A percentile compares a stretch with the other conserved stretches of the same genome.
phyloP scores from a whole-genome alignment of 2,797 vertebrate species.

The Rhincodon typus region DNA sequence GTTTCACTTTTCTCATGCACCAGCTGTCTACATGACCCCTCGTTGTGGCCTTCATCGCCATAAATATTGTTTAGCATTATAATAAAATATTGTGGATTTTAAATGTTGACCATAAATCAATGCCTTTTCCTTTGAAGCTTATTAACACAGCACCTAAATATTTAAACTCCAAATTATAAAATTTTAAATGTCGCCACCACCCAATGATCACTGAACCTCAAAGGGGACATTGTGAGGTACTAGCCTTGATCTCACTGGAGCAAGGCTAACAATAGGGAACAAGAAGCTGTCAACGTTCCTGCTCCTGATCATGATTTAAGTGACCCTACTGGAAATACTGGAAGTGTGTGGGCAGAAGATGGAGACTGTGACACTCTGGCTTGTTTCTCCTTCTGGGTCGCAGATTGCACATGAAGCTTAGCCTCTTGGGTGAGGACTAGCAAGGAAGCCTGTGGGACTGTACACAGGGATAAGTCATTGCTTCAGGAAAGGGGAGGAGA shows the following conservation, averaged over 20 bases:
- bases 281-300: background rate
- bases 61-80: background rate
- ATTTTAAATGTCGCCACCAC: background rate
- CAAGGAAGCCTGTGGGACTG: background rate
- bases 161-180: background rate
- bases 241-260: background rate
- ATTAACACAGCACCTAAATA: background rate
- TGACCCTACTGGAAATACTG: background rate
- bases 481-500: constrained; percentile 25
- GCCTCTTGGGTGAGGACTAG: background rate
- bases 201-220: background rate
- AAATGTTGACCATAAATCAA: background rate
- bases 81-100: background rate
- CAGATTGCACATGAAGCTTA: background rate
- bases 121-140: background rate
- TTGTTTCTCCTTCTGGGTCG: background rate
- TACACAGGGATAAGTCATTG: background rate
- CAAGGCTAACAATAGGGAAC: background rate
- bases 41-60: background rate
- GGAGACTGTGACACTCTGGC: background rate
- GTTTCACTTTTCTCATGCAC: background rate
- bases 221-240: background rate
- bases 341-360: background rate
- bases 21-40: background rate
- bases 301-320: background rate